phyloP scores from a whole-genome alignment of 2,888 invertebrate species.

The Drosophila koepferae region DNA sequence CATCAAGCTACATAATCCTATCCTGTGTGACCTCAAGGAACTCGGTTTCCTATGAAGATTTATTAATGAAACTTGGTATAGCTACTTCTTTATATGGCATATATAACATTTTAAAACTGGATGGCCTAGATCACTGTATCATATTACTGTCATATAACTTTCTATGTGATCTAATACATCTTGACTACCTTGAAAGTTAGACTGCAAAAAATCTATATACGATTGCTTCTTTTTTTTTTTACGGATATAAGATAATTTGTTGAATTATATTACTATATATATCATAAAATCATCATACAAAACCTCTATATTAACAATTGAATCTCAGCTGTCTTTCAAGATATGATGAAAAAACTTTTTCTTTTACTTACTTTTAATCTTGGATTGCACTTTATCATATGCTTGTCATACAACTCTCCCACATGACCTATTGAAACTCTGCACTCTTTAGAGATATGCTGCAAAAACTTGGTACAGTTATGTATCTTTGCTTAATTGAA shows the following conservation, averaged over 20 bases:
- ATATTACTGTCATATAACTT: neutral
- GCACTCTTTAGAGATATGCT: neutral
- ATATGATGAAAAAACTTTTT: no score
- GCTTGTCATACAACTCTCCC: no score
- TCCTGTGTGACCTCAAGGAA: neutral
- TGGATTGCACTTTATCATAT: neutral
- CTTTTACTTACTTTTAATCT: no score
- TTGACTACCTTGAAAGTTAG: constrained; percentile 1
- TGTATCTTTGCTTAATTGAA: neutral
- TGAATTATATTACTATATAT: neutral
- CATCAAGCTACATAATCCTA: neutral
- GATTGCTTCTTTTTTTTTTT: constrained; percentile 7
- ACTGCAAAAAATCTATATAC: neutral
- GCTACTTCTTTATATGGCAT: neutral
- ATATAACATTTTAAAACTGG: neutral
- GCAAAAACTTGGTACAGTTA: neutral
- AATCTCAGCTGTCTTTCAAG: neutral
- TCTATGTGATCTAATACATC: constrained; percentile 1
- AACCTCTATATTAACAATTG: neutral
- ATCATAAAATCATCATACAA: neutral
- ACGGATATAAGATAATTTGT: neutral
- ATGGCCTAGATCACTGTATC: neutral
- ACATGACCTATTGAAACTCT: neutral
- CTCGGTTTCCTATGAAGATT: neutral
- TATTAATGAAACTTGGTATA: neutral